phyloP scores from a whole-genome alignment of 2,113 vertebrate species.

The Cyprinodon brontotheroides region DNA sequence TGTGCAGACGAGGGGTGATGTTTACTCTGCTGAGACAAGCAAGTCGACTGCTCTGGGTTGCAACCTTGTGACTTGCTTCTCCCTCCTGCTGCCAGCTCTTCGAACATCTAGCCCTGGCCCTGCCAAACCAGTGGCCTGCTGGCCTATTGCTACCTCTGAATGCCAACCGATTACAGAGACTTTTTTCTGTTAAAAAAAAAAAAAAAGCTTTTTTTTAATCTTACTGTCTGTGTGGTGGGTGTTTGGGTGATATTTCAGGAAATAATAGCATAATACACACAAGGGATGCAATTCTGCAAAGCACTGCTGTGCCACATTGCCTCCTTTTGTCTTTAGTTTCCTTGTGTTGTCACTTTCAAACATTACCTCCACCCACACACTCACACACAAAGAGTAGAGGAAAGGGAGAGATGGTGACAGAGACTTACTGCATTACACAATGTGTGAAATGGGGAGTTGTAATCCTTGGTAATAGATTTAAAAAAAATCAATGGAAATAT shows the following conservation, averaged over 20 bases:
- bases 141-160: slow-evolving; percentile 36
- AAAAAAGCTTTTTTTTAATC: slow-evolving; percentile 16
- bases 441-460: slow-evolving; percentile 48
- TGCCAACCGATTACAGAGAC: slow-evolving; percentile 28
- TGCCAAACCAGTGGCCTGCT: slow-evolving; percentile 51
- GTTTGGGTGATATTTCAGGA: slow-evolving; percentile 61
- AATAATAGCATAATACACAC: slow-evolving; percentile 66
- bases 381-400: slow-evolving; percentile 28
- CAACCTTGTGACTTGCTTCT: slow-evolving; percentile 79
- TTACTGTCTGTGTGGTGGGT: slow-evolving; percentile 48
- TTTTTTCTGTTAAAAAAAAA: slow-evolving; percentile 11
- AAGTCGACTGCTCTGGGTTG: slow-evolving; percentile 79
- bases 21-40: slow-evolving; percentile 83
- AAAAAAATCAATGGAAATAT: slow-evolving; percentile 52
- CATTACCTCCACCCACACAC: slow-evolving; percentile 66
- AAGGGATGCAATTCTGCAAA: slow-evolving; percentile 58
- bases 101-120: slow-evolving; percentile 62
- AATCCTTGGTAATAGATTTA: slow-evolving; percentile 60
- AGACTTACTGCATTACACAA: slow-evolving; percentile 53
- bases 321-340: slow-evolving; percentile 63
- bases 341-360: slow-evolving; percentile 65
- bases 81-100: slow-evolving; percentile 75
- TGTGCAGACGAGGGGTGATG: slow-evolving; percentile 79
- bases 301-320: slow-evolving; percentile 54
- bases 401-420: slow-evolving; percentile 38